These are phyloP conservation scores for Lamproptera curius DNA, from an alignment of 2,888 invertebrate species.

Conservation along the genomic window DNA sequence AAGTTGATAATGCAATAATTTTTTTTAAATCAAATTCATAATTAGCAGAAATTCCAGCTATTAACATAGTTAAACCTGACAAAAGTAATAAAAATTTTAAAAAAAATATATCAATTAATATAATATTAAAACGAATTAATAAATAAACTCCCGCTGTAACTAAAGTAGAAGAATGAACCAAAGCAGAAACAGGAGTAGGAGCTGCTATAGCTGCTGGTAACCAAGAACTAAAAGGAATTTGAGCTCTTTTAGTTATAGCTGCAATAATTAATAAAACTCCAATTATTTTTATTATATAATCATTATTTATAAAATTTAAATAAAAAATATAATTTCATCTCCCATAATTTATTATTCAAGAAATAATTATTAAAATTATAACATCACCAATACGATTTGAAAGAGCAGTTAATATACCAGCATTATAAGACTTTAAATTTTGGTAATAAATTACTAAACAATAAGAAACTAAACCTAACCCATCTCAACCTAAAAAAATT, in stretches of 20 bases:
- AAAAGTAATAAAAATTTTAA: slow-evolving; percentile 74
- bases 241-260: slow-evolving; percentile 86
- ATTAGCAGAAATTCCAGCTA: slow-evolving; percentile 78
- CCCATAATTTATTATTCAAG: slow-evolving; percentile 14
- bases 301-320: slow-evolving; percentile 15
- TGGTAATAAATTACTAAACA: too few relatives aligned
- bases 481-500: slow-evolving; percentile 86
- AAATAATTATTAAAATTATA: slow-evolving; percentile 19
- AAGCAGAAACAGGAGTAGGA: slow-evolving; percentile 74
- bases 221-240: too few relatives aligned
- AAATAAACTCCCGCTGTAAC: slow-evolving; percentile 87
- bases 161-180: slow-evolving; percentile 84
- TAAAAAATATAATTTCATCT: slow-evolving; percentile 14
- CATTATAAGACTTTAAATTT: slow-evolving; percentile 81
- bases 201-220: slow-evolving; percentile 87
- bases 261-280: slow-evolving; percentile 69
- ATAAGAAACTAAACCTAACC: slow-evolving; percentile 82
- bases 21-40: slow-evolving; percentile 86
- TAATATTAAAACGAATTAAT: too few relatives aligned
- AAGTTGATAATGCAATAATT: too few relatives aligned
- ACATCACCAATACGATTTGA: slow-evolving; percentile 87
- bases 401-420: slow-evolving; percentile 84
- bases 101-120: too few relatives aligned
- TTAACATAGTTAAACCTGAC: slow-evolving; percentile 79
- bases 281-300: slow-evolving; percentile 53